Percentiles rank a stretch among this genome's conserved stretches.
phyloP scores from a whole-genome alignment of 2,888 invertebrate genomes.

The Agriopis marginaria region DNA sequence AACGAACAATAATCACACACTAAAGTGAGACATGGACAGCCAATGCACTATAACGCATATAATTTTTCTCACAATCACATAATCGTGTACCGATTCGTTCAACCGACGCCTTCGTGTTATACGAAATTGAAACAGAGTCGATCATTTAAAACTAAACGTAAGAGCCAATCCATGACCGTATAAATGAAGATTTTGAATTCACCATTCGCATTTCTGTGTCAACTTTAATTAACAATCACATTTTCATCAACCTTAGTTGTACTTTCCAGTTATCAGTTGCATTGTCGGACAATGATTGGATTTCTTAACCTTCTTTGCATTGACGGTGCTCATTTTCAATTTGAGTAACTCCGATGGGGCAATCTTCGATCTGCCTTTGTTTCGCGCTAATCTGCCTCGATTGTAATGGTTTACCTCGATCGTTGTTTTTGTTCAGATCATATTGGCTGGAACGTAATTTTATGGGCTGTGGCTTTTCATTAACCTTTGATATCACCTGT shows the following conservation, averaged over 20 bases:
- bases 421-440: constrained; percentile 34
- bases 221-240: constrained; percentile 85
- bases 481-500: constrained; percentile 5
- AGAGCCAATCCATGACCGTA: constrained; percentile 82
- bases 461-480: constrained; percentile 21
- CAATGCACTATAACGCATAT: constrained; percentile 71
- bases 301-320: constrained; percentile 73
- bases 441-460: constrained; percentile 32
- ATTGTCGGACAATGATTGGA: constrained; percentile 75
- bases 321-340: constrained; percentile 67
- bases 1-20: constrained; percentile 75
- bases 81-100: constrained; percentile 84
- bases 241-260: constrained; percentile 78
- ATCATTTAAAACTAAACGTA: constrained; percentile 84
- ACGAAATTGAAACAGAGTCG: constrained; percentile 85
- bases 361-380: constrained; percentile 57
- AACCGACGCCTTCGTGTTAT: constrained; percentile 81
- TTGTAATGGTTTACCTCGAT: constrained; percentile 46
- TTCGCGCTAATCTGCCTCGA: constrained; percentile 55
- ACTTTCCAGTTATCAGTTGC: constrained; percentile 73
- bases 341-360: constrained; percentile 60
- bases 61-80: constrained; percentile 84
- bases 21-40: constrained; percentile 71
- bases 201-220: constrained; percentile 83
- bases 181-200: constrained; percentile 84